These are phyloP conservation scores for Lasioglossum leucozonium DNA, from an alignment of 2,888 invertebrate species.

Conservation along the genomic window DNA sequence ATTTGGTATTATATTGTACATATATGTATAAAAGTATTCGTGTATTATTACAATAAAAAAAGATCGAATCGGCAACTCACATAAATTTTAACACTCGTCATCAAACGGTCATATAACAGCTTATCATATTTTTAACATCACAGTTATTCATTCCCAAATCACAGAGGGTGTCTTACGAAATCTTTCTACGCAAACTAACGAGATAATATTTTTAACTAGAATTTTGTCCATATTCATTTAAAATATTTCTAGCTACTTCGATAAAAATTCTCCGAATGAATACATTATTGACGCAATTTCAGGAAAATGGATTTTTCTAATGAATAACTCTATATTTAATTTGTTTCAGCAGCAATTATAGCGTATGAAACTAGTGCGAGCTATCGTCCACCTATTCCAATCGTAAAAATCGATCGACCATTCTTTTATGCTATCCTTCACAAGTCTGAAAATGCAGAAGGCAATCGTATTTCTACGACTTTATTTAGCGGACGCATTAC, in stretches of 20 bases:
- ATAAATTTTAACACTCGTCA: not conserved
- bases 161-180: not conserved
- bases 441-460: not conserved
- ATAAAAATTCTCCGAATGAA: not conserved
- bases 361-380: not conserved
- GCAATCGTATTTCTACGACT: not conserved
- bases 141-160: not conserved
- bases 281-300: not conserved
- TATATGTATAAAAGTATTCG: not conserved
- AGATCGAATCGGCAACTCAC: not conserved
- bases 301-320: not conserved
- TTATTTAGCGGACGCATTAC: constrained; percentile 30
- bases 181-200: not conserved
- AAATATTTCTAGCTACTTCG: not conserved
- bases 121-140: not conserved
- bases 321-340: not conserved
- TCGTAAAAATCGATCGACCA: not conserved
- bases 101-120: not conserved
- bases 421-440: not conserved
- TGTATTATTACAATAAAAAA: too few relatives aligned
- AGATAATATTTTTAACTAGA: not conserved
- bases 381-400: not conserved
- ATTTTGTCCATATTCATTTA: not conserved
- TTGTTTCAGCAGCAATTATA: not conserved
- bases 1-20: not conserved